A percentile compares a stretch with the other conserved stretches of the same genome.
Evolutionary conservation across 2,888 invertebrate genomes (phyloP).

Genomic region (Arenicola marina): DNA sequence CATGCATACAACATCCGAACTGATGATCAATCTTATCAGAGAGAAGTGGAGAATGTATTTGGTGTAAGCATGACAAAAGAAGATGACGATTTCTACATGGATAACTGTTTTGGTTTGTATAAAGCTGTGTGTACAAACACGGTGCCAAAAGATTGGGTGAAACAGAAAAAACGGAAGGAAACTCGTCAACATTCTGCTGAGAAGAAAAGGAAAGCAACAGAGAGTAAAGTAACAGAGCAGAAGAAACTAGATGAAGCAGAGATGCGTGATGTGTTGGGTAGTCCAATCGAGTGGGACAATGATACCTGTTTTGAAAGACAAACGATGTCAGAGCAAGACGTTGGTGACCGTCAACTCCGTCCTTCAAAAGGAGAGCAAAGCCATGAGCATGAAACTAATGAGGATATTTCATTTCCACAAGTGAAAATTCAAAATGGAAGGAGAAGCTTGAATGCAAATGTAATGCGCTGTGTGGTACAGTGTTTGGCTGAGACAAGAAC

Average conservation of each 20-base stretch:
- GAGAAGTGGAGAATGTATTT: neutral
- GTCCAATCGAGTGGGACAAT: too few species aligned
- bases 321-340: too few species aligned
- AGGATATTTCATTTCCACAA: neutral
- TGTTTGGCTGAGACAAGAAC: neutral
- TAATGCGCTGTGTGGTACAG: constrained; percentile 1
- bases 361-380: too few species aligned
- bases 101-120: neutral
- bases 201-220: too few species aligned
- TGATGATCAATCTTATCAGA: neutral
- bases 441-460: neutral
- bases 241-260: too few species aligned
- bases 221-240: too few species aligned
- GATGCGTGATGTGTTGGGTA: too few species aligned
- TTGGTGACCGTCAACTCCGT: too few species aligned
- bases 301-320: too few species aligned
- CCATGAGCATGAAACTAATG: too few species aligned
- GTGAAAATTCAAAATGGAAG: neutral
- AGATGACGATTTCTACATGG: neutral
- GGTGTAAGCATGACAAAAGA: neutral
- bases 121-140: neutral
- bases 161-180: neutral
- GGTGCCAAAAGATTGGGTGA: neutral
- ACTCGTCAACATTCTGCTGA: neutral
- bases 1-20: neutral